Percentiles rank a stretch among this genome's conserved stretches.
phyloP scores from a whole-genome alignment of 2,797 vertebrate genomes.

The Myioborus melanocephalus region DNA sequence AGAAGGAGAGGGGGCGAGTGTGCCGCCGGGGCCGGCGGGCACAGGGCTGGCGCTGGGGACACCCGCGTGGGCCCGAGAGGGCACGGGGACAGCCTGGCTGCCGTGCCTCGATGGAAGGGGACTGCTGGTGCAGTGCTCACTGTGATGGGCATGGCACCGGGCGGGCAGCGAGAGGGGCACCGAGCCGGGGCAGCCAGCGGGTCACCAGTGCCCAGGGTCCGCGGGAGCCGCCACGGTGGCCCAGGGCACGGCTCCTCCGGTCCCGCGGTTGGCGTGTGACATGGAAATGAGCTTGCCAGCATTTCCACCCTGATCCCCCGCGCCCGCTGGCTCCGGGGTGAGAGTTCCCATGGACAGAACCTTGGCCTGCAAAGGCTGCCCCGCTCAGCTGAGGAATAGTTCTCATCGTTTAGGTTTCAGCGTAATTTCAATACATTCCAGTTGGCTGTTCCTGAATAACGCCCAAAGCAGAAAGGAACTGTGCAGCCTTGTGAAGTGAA shows the following conservation, averaged over 20 bases:
- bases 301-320: conserved; percentile 9
- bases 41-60: background rate
- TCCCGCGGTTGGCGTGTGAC: fast-evolving
- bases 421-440: conserved; percentile 62
- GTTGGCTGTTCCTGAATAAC: conserved; percentile 66
- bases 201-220: fast-evolving
- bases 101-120: fast-evolving
- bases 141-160: fast-evolving
- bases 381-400: conserved; percentile 43
- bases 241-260: fast-evolving
- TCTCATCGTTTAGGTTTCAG: conserved; percentile 38
- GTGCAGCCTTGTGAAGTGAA: conserved; percentile 38
- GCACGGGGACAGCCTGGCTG: fast-evolving
- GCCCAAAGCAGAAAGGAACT: conserved; percentile 57
- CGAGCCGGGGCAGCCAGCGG: background rate
- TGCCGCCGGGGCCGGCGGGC: conserved; percentile 20
- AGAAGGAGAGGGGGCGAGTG: conserved; percentile 39
- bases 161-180: background rate
- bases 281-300: background rate
- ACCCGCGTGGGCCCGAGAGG: fast-evolving
- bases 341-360: conserved; percentile 50
- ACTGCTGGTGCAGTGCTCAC: fast-evolving
- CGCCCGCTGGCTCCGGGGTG: background rate
- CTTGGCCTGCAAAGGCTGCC: conserved; percentile 37
- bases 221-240: fast-evolving